Evolutionary conservation across 92 coral and sea anemone genomes (phyloP).

Genomic region (Plumapathes pennacea): DNA sequence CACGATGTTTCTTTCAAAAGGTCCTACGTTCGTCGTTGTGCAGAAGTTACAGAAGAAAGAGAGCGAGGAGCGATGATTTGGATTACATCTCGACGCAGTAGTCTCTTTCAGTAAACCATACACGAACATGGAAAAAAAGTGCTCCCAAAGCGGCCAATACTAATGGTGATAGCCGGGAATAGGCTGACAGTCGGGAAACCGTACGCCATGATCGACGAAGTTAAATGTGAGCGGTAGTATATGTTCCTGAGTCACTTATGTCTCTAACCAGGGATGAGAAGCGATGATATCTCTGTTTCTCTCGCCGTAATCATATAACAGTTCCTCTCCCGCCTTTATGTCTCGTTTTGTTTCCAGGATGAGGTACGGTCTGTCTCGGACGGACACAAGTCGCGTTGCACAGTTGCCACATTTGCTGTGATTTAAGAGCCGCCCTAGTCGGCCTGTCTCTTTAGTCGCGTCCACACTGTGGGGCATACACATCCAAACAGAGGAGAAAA

Average conservation of each 20-base stretch:
- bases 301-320: constrained; percentile 93
- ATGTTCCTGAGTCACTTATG: constrained; percentile 12
- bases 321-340: constrained; percentile 73
- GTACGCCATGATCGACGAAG: no score
- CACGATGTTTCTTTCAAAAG: no score
- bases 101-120: no score
- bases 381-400: constrained; percentile 68
- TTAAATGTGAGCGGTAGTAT: no score
- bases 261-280: constrained; percentile 89
- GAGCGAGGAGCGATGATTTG: no score
- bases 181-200: no score
- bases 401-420: constrained; percentile 96
- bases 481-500: background rate
- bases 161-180: no score
- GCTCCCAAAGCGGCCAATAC: no score
- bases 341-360: constrained; percentile 70
- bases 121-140: no score
- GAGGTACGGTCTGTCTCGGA: constrained; percentile 74
- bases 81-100: no score
- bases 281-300: constrained; percentile 74
- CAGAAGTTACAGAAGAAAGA: no score
- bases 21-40: no score
- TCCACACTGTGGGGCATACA: constrained; percentile 65
- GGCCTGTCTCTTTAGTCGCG: constrained; percentile 88
- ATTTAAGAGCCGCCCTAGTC: constrained; percentile 89